Conservation (phyloP, 1,140 invertebrate species). For the Drepana arcuata region DNA sequence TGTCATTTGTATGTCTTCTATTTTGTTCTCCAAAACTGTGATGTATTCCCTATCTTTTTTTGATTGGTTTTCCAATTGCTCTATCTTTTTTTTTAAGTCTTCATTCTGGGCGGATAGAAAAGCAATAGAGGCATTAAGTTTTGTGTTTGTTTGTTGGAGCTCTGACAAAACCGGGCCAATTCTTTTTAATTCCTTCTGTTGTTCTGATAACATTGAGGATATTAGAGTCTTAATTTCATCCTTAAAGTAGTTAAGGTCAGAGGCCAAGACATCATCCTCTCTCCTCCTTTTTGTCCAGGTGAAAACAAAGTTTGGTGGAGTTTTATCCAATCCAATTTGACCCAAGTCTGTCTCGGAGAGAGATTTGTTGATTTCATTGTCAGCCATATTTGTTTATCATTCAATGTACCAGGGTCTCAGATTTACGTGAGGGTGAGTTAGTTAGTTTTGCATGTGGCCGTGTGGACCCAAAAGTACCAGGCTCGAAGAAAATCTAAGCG, state of each 20-base stretch:
- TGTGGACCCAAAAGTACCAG: too few relatives aligned
- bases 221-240: constrained; percentile 3
- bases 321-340: too few relatives aligned
- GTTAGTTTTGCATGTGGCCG: too few relatives aligned
- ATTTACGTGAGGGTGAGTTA: too few relatives aligned
- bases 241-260: not conserved
- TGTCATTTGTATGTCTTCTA: constrained; percentile 4
- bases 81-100: constrained; percentile 7
- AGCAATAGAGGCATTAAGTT: constrained; percentile 6
- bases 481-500: too few relatives aligned
- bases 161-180: constrained; percentile 5
- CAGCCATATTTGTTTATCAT: too few relatives aligned
- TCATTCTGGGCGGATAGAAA: constrained; percentile 5
- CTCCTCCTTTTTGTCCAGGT: constrained; percentile 4
- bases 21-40: constrained; percentile 5
- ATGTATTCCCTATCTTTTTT: constrained; percentile 5
- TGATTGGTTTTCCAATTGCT: constrained; percentile 2
- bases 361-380: too few relatives aligned
- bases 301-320: constrained; percentile 1
- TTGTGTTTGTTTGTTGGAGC: constrained; percentile 5
- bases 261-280: constrained; percentile 1
- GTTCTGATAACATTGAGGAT: not conserved
- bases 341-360: too few relatives aligned
- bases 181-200: constrained; percentile 1
- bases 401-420: too few relatives aligned